phyloP scores from a whole-genome alignment of 2,113 vertebrate genomes.

The Grantiella picta region DNA sequence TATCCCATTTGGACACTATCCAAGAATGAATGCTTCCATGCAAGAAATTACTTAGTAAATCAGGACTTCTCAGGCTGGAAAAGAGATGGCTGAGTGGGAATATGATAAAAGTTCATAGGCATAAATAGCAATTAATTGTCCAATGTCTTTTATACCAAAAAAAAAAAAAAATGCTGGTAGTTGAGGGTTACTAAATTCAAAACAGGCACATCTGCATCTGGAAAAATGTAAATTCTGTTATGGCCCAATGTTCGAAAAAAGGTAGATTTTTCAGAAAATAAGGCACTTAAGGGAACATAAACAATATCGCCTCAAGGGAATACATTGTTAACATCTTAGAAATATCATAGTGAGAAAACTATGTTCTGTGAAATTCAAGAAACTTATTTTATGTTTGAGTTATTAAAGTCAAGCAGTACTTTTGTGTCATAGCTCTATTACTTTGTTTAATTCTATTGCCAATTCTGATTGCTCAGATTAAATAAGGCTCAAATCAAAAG shows the following conservation, averaged over 20 bases:
- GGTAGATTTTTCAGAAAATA: not conserved
- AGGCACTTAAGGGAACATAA: not conserved
- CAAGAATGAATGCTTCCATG: constrained; percentile 1
- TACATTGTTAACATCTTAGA: not conserved
- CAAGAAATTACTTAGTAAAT: constrained; percentile 1
- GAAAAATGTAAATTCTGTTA: not conserved
- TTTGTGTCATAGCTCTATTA: not conserved
- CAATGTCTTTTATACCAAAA: not conserved
- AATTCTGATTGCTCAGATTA: not conserved
- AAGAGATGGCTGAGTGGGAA: not conserved
- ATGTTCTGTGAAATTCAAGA: not conserved
- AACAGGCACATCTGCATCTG: not conserved
- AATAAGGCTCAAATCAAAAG: not conserved
- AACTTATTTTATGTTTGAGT: not conserved
- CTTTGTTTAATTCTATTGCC: not conserved
- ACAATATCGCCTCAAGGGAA: not conserved
- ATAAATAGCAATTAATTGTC: not conserved
- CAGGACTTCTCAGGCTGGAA: not conserved
- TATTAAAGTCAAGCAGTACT: not conserved
- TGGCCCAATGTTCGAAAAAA: not conserved
- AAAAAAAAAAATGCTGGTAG: not conserved
- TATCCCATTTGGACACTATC: constrained; percentile 11
- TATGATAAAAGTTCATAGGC: not conserved
- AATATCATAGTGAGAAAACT: not conserved
- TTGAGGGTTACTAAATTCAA: not conserved